A percentile compares a stretch with the other conserved stretches of the same genome.
These are phyloP conservation scores for Sebastes iracundus DNA, from an alignment of 2,797 vertebrate species.

Conservation along the genomic window DNA sequence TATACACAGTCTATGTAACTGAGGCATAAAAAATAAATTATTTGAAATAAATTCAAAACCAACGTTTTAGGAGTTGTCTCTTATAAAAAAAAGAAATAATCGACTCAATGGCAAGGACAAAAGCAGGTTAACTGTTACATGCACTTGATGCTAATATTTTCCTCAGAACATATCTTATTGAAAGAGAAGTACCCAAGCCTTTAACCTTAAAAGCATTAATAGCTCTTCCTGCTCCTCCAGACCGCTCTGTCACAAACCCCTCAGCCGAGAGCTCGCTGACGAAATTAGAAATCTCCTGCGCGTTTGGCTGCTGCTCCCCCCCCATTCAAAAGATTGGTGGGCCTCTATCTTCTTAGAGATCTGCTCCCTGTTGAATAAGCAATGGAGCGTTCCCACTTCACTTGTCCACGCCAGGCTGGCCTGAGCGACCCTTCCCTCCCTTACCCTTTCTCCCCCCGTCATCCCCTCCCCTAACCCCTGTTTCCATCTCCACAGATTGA, in stretches of 20 bases:
- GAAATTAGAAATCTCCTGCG: conserved; percentile 77
- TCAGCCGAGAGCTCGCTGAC: conserved; percentile 29
- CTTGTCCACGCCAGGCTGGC: conserved; percentile 66
- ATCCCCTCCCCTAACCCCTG: conserved; percentile 50
- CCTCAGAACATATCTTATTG: conserved; percentile 14
- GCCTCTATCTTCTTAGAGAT: conserved; percentile 79
- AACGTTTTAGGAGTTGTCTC: not conserved
- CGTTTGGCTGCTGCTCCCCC: conserved; percentile 24
- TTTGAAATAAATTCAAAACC: not conserved
- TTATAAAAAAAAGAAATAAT: not conserved
- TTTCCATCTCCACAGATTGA: conserved; percentile 76
- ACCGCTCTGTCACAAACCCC: conserved; percentile 44
- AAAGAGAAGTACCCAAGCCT: conserved; percentile 35
- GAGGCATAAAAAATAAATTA: not conserved
- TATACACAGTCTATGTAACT: not conserved
- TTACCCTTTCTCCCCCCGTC: conserved; percentile 8
- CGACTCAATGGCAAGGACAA: not conserved
- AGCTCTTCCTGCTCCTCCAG: conserved; percentile 35
- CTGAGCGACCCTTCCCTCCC: conserved; percentile 47
- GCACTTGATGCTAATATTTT: conserved; percentile 23
- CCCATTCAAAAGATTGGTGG: conserved; percentile 68
- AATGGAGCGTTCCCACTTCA: conserved; percentile 74
- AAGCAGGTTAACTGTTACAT: conserved; percentile 34
- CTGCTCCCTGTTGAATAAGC: conserved; percentile 85
- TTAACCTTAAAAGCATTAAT: conserved; percentile 44